Conservation (phyloP, 1,140 invertebrate genomes). For the Aleiodes sp. region DNA sequence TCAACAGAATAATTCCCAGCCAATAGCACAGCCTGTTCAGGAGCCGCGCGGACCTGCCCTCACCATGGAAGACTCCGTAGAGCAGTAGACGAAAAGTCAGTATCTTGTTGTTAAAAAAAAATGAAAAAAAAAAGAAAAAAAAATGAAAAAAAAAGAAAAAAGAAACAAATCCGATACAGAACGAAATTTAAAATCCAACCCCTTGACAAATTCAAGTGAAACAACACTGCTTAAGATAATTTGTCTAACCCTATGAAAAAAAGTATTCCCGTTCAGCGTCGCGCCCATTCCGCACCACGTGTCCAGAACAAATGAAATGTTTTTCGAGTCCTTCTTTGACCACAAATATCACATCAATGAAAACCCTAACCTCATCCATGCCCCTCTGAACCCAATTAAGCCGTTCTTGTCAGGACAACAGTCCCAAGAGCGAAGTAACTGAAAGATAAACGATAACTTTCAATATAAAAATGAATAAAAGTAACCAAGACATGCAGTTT, state of each 20-base stretch:
- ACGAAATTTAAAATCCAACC: not conserved
- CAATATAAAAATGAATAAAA: constrained; percentile 39
- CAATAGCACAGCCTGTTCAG: constrained; percentile 40
- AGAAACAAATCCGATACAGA: not conserved
- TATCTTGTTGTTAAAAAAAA: constrained; percentile 36
- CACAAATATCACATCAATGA: not conserved
- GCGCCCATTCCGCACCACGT: not conserved
- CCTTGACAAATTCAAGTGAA: not conserved
- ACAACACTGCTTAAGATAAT: not conserved
- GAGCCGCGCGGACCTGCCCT: constrained; percentile 55
- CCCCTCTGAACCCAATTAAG: not conserved
- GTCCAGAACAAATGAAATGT: not conserved
- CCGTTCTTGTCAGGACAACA: not conserved
- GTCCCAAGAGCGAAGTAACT: constrained; percentile 19
- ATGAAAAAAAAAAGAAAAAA: constrained; percentile 14
- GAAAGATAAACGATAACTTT: constrained; percentile 29
- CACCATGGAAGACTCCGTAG: constrained; percentile 62
- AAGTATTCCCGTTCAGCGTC: not conserved
- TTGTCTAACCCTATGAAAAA: no score
- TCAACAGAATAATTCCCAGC: constrained; percentile 36
- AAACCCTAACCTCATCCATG: not conserved
- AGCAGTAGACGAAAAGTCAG: constrained; percentile 53
- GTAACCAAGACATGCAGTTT: constrained; percentile 27
- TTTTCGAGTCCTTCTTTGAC: not conserved
- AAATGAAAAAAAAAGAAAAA: constrained; percentile 11